Base-by-base conservation (phyloP, 1,140 invertebrate genomes). In the Tribolium castaneum region DNA sequence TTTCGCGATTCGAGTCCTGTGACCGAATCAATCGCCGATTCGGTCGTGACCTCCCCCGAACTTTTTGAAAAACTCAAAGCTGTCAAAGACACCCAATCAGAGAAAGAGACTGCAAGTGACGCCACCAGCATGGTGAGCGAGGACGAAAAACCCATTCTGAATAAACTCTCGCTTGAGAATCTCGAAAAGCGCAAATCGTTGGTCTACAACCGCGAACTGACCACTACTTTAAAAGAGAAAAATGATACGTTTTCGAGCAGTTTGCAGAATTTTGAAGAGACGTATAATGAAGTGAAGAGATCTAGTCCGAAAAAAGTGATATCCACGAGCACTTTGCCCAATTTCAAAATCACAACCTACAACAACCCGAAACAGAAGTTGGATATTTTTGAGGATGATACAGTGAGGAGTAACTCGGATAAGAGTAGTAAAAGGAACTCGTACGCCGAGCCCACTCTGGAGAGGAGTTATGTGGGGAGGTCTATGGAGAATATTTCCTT, bases 1-100 rank as follows among this genome's bases (percentile, higher is more conserved):
- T 92, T 91, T 78, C 84, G 90, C 7, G 90, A 92, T 78, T 82
- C 83, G 12, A 88, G 87, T 10, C 86, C 88, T 3, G 80, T 80
- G 0, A 75, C 34, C 6, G 49, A 54, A 34, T 54, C 71, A 16
- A 73, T 10, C 10, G 52, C 79, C 9, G 85, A 87, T 77, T 86
- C 86, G 3, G 83, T 87, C 7, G 80, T 87, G 16, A 86, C 83
- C 0, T 85, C 82, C 77, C 84, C 86, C 9, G 85, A 86, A 78
- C 78, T 87, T 16, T 85, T 86, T 39, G 86, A 87, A 54, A 87
- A 87, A 73, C 76, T 86, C 25, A 82, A 83, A 78, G 12, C 34
- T 10, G 71, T 86, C 10, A 83, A 84, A 54, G 81, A 85, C 39
- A 52, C 39, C 16, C 82, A 84, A 35, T 80, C 80, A 6, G 81